These are phyloP conservation scores for Habropoda laboriosa DNA, from an alignment of 1,140 invertebrate genomes.

Conservation along the genomic window DNA sequence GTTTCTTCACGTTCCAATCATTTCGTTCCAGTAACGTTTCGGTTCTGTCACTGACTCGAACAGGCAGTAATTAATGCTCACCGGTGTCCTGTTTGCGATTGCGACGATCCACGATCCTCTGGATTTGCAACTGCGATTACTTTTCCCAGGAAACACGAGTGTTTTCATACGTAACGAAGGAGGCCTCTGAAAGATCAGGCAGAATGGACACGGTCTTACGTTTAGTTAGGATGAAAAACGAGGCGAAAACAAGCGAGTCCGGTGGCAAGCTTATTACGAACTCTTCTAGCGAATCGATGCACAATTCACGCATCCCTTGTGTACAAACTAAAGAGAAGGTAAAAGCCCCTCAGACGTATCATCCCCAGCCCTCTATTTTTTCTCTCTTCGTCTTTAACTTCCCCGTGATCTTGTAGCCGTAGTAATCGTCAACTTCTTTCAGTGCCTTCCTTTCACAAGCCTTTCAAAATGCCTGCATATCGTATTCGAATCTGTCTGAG, in stretches of 20 bases:
- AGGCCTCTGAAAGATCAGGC: slow-evolving; percentile 30
- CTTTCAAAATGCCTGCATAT: slow-evolving; percentile 67
- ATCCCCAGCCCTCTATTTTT: neutral
- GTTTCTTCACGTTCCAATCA: neutral
- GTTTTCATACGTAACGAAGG: slow-evolving; percentile 19
- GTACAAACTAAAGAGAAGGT: neutral
- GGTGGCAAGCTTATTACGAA: neutral
- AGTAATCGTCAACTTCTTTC: slow-evolving; percentile 52
- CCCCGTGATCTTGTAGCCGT: neutral
- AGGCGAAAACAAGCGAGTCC: neutral
- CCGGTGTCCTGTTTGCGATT: neutral
- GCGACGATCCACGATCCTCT: too few relatives aligned
- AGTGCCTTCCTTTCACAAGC: slow-evolving; percentile 38
- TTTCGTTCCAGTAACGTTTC: neutral
- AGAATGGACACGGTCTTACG: neutral
- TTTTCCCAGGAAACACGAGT: neutral
- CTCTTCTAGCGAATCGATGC: slow-evolving; percentile 20
- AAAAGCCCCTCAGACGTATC: slow-evolving; percentile 20
- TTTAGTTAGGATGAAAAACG: slow-evolving; percentile 12
- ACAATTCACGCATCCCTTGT: slow-evolving; percentile 36
- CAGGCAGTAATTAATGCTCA: slow-evolving; percentile 7
- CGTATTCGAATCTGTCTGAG: slow-evolving; percentile 69
- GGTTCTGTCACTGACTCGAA: neutral
- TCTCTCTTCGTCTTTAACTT: slow-evolving; percentile 1
- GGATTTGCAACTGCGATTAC: slow-evolving; percentile 2